Evolutionary conservation across 1,140 invertebrate species (phyloP), one percentile per base, ranked within the genome.

Genomic region (Philotrypesis tridentata): DNA sequence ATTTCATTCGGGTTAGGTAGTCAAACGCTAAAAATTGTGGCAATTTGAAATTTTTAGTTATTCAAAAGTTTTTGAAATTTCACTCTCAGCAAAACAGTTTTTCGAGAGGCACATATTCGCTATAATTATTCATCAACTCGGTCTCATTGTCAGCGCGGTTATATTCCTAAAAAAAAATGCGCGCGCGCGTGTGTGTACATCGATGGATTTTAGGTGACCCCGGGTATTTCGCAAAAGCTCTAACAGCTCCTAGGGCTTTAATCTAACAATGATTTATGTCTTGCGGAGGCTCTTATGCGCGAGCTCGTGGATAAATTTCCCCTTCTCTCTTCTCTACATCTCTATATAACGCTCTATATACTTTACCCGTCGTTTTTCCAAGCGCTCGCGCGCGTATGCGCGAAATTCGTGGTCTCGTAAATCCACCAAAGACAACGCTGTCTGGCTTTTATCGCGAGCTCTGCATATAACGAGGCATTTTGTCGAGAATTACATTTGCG

Each of bases 191-290:
- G n/a, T n/a, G n/a, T n/a, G n/a, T n/a, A n/a, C 48, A 55, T n/a
- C 48, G 86, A 82, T 25, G 88, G 87, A 87, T 90, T 90, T 89
- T 86, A 84, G 87, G 85, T 89, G 89, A 89, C 88, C 89, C 88
- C 89, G 86, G 90, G 88, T 88, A 88, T 87, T 83, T 87, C 85
- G 85, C 85, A 21, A 27, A 48, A 65, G 85, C 84, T 85, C 87
- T 86, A 85, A 87, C 85, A 79, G 82, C 85, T 85, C 85, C 85
- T 82, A 85, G 87, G 88, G 88, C 86, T 90, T 90, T 90, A 90
- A 90, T 91, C 88, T 91, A 91, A 91, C 89, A 90, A 90, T 90
- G 89, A 90, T 90, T 90, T 90, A 90, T 90, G 85, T 85, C 84
- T 82, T 83, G 78, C 89, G 89, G 88, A 86, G 88, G 86, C 85